Percentiles rank a stretch among this genome's conserved stretches.
These are phyloP conservation scores for Chrysodeixis includens DNA, from an alignment of 2,888 invertebrate species.

Conservation along the genomic window DNA sequence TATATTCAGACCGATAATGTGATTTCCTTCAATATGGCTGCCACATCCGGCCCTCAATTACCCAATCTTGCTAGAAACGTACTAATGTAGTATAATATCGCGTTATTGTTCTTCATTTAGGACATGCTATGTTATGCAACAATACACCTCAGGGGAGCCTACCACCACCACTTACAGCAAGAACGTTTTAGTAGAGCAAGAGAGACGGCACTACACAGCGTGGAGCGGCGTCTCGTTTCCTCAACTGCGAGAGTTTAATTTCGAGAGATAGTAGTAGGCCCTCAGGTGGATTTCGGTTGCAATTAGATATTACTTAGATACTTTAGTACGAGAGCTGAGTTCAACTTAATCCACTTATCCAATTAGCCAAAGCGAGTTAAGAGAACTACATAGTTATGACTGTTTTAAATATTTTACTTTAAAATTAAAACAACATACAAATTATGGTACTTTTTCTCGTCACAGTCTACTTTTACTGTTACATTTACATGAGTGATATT, in stretches of 20 bases:
- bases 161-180: too few species aligned
- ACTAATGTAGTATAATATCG: background rate
- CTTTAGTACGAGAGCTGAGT: constrained; percentile 31
- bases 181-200: too few species aligned
- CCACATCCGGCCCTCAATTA: background rate
- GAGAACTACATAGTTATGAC: constrained; percentile 15
- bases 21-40: constrained; percentile 5
- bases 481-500: constrained; percentile 8
- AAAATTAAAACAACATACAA: constrained; percentile 8
- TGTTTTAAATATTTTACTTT: constrained; percentile 20
- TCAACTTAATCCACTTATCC: constrained; percentile 34
- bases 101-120: constrained; percentile 5
- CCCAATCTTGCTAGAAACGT: constrained; percentile 5
- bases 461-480: constrained; percentile 16
- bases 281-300: constrained; percentile 21
- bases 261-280: too few species aligned
- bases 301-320: constrained; percentile 31
- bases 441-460: constrained; percentile 6
- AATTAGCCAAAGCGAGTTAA: constrained; percentile 40
- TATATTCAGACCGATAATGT: background rate
- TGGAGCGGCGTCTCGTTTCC: too few species aligned
- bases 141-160: background rate
- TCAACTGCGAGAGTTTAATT: too few species aligned
- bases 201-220: too few species aligned
- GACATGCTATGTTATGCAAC: constrained; percentile 7